phyloP scores from a whole-genome alignment of 2,113 vertebrate genomes.

The Lates calcarifer region DNA sequence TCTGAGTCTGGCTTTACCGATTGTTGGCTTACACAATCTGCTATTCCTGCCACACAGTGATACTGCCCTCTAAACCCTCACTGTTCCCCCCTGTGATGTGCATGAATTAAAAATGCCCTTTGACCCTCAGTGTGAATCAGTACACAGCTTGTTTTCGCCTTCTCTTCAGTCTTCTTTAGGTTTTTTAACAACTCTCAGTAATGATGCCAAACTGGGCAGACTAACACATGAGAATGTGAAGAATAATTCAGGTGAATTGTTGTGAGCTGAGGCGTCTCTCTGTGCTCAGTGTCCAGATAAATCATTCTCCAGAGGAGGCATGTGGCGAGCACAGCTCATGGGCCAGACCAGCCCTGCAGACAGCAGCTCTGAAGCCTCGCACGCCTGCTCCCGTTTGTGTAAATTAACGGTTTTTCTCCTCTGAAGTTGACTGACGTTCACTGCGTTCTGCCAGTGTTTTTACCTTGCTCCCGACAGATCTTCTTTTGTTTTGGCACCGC shows the following conservation, averaged over 20 bases:
- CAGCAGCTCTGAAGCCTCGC: constrained; percentile 42
- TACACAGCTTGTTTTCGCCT: neutral
- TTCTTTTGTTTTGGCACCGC: constrained; percentile 73
- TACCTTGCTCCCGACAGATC: constrained; percentile 55
- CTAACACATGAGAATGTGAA: constrained; percentile 6
- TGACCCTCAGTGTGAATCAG: constrained; percentile 2
- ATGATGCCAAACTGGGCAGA: no score
- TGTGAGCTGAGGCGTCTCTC: constrained; percentile 27
- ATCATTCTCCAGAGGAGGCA: constrained; percentile 52
- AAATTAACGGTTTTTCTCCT: constrained; percentile 56
- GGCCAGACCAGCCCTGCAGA: constrained; percentile 45
- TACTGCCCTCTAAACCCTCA: constrained; percentile 32
- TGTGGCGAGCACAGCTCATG: constrained; percentile 52
- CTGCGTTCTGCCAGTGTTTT: constrained; percentile 31
- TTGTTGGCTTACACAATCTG: constrained; percentile 53
- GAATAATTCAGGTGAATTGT: constrained; percentile 38
- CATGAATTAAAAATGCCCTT: constrained; percentile 5
- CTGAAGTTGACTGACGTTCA: constrained; percentile 58
- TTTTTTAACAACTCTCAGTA: no score
- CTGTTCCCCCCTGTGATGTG: constrained; percentile 13
- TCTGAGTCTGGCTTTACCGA: constrained; percentile 72
- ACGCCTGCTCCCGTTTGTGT: constrained; percentile 62
- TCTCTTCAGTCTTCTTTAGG: neutral
- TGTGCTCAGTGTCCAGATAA: constrained; percentile 55
- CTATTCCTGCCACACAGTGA: constrained; percentile 59